Base-by-base conservation (phyloP, 2,113 vertebrate species). In the Caranx ignobilis region DNA sequence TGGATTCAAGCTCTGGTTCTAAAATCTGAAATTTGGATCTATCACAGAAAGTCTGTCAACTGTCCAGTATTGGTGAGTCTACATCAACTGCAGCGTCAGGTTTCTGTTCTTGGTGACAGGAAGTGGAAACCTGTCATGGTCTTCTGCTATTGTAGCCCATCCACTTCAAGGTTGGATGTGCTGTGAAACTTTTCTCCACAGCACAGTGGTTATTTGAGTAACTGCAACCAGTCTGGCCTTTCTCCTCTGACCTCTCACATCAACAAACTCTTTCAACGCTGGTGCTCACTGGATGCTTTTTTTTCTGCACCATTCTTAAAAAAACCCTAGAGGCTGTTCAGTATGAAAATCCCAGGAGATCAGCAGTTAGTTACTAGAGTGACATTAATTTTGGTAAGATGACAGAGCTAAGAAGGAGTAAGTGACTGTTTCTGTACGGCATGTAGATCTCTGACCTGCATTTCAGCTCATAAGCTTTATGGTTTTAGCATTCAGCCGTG, bases 351-450 rank as follows among this genome's bases (percentile, higher is more conserved):
- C 54, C 26, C 21, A 12, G 12, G 5, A 56, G 54, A 56, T 56
- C 54, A 32, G 54, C 21, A 32, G 26, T 57, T n/a, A 19, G 26
- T 45, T 66, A n/a, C 4, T 59, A 47, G 71, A 83, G 19, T 78
- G 81, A 69, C 69, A 63, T 54, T 78, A 69, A 78, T 78, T 70
- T 78, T 50, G 11, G 31, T 73, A 62, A 77, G 56, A 77, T 56
- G 63, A 69, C 75, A 74, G 75, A 69, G 32, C 62, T 67, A 11
- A 77, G 62, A 15, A 77, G 68, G 6, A 45, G 31, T 34, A 35
- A 57, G 60, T 15, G 21, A 37, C 50, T 61, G 69, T 55, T 37
- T 60, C 31, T 77, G 41, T 66, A 26, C 35, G 37, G 41, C 31
- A n/a, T 3, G 16, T 4, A 19, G 26, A 50, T 55, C 47, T 47